Conservation (phyloP, 2,113 vertebrate genomes). For the Agapornis roseicollis region DNA sequence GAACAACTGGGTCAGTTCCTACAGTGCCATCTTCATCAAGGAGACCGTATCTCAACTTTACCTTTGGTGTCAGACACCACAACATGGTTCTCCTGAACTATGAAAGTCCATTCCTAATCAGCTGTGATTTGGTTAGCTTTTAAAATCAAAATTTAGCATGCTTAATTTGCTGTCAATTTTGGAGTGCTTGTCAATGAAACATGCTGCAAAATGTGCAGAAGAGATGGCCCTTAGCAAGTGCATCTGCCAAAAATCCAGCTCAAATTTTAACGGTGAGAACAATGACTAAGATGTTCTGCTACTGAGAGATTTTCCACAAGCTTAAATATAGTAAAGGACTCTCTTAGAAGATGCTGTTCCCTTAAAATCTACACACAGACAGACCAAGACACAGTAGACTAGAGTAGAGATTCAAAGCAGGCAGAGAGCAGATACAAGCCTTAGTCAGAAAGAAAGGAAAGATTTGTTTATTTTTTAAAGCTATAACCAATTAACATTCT, state of each 20-base stretch:
- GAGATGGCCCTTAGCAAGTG: background rate
- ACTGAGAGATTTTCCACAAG: slow-evolving; percentile 57
- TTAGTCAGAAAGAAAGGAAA: slow-evolving; percentile 72
- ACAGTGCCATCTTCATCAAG: background rate
- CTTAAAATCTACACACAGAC: slow-evolving; percentile 55
- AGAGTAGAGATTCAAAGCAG: slow-evolving; percentile 78
- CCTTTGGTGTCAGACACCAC: background rate
- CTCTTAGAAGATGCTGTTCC: slow-evolving; percentile 31
- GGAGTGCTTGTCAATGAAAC: background rate
- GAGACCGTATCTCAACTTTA: background rate
- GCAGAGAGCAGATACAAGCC: slow-evolving; percentile 73
- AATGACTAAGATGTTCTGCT: slow-evolving; percentile 59
- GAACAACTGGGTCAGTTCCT: background rate
- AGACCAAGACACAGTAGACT: slow-evolving; percentile 82
- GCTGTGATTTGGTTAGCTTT: background rate
- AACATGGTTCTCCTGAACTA: background rate
- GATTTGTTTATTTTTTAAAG: slow-evolving; percentile 63
- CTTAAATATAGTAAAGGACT: slow-evolving; percentile 31
- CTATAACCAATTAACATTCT: slow-evolving; percentile 77
- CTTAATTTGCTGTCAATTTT: slow-evolving; percentile 6
- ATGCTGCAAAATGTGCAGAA: background rate
- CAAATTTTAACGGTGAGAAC: slow-evolving; percentile 54
- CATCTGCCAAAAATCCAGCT: slow-evolving; percentile 30
- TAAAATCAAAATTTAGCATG: background rate
- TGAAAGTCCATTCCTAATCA: background rate